Evolutionary conservation across 2,113 vertebrate genomes (phyloP).

Genomic region (Vanacampus margaritifer): DNA sequence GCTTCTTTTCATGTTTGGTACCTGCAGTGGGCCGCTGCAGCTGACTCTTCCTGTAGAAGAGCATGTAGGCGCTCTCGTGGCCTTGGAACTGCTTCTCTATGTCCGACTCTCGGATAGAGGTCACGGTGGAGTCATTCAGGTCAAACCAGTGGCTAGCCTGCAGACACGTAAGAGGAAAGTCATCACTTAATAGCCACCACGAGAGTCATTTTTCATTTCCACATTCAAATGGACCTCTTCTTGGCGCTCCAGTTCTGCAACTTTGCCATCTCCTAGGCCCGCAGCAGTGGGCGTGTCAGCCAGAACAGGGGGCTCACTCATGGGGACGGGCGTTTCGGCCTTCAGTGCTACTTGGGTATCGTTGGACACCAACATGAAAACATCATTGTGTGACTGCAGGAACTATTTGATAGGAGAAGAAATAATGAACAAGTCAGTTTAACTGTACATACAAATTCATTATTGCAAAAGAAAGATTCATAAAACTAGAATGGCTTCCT

Average conservation of each 20-base stretch:
- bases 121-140: constrained; percentile 88
- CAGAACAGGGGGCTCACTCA: constrained; percentile 20
- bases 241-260: constrained; percentile 28
- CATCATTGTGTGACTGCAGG: constrained; percentile 81
- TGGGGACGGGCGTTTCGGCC: constrained; percentile 41
- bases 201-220: background rate
- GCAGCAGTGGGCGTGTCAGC: constrained; percentile 19
- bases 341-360: constrained; percentile 78
- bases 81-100: constrained; percentile 95
- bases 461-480: too few relatives aligned
- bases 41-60: constrained; percentile 88
- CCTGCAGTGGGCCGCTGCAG: constrained; percentile 84
- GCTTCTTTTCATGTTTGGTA: constrained; percentile 35
- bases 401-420: constrained; percentile 70
- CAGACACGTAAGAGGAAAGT: constrained; percentile 34
- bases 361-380: constrained; percentile 81
- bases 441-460: background rate
- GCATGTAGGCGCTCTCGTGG: constrained; percentile 97
- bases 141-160: constrained; percentile 88
- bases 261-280: constrained; percentile 3
- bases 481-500: too few relatives aligned
- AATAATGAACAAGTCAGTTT: background rate
- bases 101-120: constrained; percentile 82
- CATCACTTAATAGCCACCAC: background rate
- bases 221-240: constrained; percentile 34